These are phyloP conservation scores for Oscheius sp. DNA, from an alignment of 2,888 invertebrate genomes.

Conservation along the genomic window DNA sequence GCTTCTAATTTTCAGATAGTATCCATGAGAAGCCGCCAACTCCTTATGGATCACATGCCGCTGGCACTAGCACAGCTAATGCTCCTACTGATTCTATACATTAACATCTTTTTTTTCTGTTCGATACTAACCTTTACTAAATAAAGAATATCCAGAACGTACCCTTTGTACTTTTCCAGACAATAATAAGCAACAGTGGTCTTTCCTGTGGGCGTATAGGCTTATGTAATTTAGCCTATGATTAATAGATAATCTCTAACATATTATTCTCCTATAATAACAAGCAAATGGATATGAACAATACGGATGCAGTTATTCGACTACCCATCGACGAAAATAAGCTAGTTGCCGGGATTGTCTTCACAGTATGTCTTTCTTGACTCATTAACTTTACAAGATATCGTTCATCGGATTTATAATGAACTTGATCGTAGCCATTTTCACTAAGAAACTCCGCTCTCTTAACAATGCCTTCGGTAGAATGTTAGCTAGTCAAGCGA, in stretches of 20 bases:
- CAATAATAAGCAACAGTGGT: no score
- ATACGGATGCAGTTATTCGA: neutral
- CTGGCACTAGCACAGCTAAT: neutral
- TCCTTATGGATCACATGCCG: neutral
- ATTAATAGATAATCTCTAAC: no score
- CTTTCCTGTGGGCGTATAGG: no score
- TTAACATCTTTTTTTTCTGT: no score
- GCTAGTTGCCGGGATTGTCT: neutral
- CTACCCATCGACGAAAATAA: neutral
- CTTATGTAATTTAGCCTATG: no score
- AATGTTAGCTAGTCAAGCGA: constrained; percentile 40
- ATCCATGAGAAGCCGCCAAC: neutral
- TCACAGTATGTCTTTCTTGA: neutral
- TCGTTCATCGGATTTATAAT: neutral
- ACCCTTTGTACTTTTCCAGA: no score
- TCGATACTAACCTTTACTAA: no score
- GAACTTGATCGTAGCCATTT: constrained; percentile 4
- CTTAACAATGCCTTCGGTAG: constrained; percentile 48
- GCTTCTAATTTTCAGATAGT: neutral
- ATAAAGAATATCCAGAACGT: no score
- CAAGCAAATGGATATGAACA: neutral
- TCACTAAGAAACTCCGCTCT: constrained; percentile 27
- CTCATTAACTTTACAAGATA: neutral
- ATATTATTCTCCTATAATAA: no score
- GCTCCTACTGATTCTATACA: neutral